Conservation (phyloP, 2,888 invertebrate genomes). For the Aleiodes testaceus region DNA sequence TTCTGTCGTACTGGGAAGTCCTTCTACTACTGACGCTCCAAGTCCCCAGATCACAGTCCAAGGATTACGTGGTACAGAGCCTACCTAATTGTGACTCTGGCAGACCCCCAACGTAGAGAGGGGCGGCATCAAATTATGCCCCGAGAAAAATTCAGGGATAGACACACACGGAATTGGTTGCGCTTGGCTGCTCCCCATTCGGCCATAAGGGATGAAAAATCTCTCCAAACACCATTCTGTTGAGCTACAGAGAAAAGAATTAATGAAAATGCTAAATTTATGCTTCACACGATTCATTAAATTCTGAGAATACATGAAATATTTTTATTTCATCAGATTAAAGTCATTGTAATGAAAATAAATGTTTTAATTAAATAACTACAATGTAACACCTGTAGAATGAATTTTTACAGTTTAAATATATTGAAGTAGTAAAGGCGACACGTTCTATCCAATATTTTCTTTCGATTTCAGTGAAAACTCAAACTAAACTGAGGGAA, state of each 20-base stretch:
- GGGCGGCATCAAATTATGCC: slow-evolving; percentile 29
- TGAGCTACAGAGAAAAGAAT: not conserved
- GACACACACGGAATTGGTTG: slow-evolving; percentile 30
- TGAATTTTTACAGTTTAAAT: not conserved
- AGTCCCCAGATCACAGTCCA: slow-evolving; percentile 32
- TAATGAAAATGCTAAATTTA: too few relatives aligned
- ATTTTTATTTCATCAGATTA: slow-evolving; percentile 45
- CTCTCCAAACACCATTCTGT: not conserved
- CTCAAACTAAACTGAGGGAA: slow-evolving; percentile 46
- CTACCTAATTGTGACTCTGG: slow-evolving; percentile 55
- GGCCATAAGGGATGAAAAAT: slow-evolving; percentile 6
- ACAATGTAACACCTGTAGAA: slow-evolving; percentile 9
- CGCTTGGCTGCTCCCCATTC: not conserved
- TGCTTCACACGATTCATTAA: not conserved
- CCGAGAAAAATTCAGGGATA: slow-evolving; percentile 33
- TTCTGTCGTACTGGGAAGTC: slow-evolving; percentile 23
- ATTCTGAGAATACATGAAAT: not conserved
- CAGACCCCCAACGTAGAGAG: slow-evolving; percentile 28
- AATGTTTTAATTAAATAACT: not conserved
- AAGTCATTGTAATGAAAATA: slow-evolving; percentile 12
- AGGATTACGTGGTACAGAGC: slow-evolving; percentile 54
- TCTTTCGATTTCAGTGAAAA: slow-evolving; percentile 62
- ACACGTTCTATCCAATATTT: slow-evolving; percentile 56
- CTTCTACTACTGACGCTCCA: slow-evolving; percentile 10
- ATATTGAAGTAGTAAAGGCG: not conserved